phyloP scores from a whole-genome alignment of 2,797 vertebrate species.

The Rhinella marina region DNA sequence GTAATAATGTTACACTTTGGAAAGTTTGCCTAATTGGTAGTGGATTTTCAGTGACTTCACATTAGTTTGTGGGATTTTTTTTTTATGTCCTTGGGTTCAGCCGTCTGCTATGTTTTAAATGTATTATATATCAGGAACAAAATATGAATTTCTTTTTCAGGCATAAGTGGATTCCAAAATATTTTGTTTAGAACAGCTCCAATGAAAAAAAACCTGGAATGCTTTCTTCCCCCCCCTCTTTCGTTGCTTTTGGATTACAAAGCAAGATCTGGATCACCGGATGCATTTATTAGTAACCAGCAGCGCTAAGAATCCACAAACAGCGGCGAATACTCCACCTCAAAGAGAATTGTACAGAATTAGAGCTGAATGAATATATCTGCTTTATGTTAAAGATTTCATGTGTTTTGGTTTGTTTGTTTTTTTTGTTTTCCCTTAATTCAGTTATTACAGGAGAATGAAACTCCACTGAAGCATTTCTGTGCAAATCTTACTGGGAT shows the following conservation, averaged over 20 bases:
- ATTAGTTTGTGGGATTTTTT: neutral
- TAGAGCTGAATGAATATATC: constrained; percentile 56
- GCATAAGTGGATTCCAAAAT: constrained; percentile 62
- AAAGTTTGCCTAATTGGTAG: neutral
- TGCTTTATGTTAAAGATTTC: constrained; percentile 43
- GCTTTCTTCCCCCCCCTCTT: constrained; percentile 52
- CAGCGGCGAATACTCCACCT: constrained; percentile 43
- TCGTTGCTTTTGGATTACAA: constrained; percentile 56
- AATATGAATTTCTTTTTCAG: constrained; percentile 63
- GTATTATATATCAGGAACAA: constrained; percentile 56
- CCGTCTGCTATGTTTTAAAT: constrained; percentile 32
- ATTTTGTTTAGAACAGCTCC: constrained; percentile 62
- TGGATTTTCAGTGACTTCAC: neutral
- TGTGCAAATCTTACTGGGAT: constrained; percentile 35
- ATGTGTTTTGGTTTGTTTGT: neutral
- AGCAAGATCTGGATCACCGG: constrained; percentile 58
- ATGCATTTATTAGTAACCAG: constrained; percentile 59
- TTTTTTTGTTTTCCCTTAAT: neutral
- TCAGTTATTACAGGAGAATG: constrained; percentile 33
- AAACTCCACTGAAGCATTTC: constrained; percentile 41
- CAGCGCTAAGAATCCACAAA: constrained; percentile 53
- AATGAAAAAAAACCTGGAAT: constrained; percentile 56
- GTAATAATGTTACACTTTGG: neutral
- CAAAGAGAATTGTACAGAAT: constrained; percentile 59
- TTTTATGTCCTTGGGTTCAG: constrained; percentile 19